Evolutionary conservation across 2,113 vertebrate genomes (phyloP).

Genomic region (Tricholaema leucomelas): DNA sequence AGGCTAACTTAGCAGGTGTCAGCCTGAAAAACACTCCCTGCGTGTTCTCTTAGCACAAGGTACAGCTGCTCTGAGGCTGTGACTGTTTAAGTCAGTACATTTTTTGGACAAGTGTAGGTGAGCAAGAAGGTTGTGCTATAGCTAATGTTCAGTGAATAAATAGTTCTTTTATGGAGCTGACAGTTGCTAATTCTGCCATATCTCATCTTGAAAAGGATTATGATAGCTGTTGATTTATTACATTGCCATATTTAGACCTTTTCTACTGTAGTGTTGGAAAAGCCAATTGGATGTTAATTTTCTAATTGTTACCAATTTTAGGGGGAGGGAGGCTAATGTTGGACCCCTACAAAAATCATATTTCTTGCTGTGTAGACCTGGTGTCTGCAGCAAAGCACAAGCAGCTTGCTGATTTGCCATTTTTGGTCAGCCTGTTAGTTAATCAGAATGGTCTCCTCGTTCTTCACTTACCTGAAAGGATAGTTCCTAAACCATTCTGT

Average conservation of each 20-base stretch:
- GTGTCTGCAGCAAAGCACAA: background rate
- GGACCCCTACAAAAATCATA: background rate
- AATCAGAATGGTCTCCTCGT: background rate
- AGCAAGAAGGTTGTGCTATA: background rate
- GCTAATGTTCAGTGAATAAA: background rate
- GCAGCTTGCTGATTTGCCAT: background rate
- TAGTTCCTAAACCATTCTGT: background rate
- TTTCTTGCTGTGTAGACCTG: background rate
- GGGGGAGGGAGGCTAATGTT: background rate
- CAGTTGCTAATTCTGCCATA: background rate
- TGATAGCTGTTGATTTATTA: background rate
- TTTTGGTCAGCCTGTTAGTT: background rate
- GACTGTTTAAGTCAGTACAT: background rate
- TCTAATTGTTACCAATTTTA: background rate
- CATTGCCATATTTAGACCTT: background rate
- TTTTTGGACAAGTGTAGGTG: background rate
- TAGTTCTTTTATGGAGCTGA: background rate
- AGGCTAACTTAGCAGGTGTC: background rate
- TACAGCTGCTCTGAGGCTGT: background rate
- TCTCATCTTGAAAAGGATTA: background rate
- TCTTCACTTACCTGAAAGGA: background rate
- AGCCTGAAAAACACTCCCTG: background rate
- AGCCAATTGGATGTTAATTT: background rate
- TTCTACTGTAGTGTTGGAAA: background rate
- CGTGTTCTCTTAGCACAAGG: background rate